Conservation (phyloP, 2,113 vertebrate genomes). For the Otus sunia region DNA sequence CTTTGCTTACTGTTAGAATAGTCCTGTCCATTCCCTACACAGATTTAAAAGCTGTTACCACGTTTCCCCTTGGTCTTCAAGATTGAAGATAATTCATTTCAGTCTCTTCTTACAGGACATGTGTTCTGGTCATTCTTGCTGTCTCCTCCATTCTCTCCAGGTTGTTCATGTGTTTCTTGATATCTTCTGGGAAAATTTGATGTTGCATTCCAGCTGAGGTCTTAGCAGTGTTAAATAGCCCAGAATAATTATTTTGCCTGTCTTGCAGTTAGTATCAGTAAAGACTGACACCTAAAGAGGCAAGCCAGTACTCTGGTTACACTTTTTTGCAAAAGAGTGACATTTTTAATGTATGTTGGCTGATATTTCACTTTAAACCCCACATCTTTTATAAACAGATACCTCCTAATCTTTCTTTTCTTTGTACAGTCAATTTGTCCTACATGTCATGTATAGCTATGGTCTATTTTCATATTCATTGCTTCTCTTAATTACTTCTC, state of each 20-base stretch:
- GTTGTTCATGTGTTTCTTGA: neutral
- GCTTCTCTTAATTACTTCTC: neutral
- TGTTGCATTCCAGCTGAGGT: neutral
- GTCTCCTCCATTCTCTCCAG: neutral
- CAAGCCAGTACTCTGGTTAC: neutral
- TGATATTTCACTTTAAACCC: neutral
- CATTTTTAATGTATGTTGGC: neutral
- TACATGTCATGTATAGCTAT: neutral
- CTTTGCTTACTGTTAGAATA: neutral
- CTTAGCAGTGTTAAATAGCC: neutral
- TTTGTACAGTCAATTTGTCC: neutral
- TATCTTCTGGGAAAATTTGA: neutral
- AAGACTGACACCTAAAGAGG: too few relatives aligned
- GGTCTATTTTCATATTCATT: neutral
- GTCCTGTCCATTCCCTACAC: neutral
- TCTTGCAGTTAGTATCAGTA: neutral
- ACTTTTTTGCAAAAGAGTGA: neutral
- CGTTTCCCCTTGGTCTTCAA: neutral
- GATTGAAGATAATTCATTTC: neutral
- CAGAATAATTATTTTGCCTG: neutral
- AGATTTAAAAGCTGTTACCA: neutral
- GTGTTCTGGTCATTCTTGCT: neutral
- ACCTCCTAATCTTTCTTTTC: neutral
- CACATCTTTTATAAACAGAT: neutral
- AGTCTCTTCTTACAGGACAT: neutral